phyloP scores from a whole-genome alignment of 2,888 invertebrate species.

The Caenorhabditis imperialis region DNA sequence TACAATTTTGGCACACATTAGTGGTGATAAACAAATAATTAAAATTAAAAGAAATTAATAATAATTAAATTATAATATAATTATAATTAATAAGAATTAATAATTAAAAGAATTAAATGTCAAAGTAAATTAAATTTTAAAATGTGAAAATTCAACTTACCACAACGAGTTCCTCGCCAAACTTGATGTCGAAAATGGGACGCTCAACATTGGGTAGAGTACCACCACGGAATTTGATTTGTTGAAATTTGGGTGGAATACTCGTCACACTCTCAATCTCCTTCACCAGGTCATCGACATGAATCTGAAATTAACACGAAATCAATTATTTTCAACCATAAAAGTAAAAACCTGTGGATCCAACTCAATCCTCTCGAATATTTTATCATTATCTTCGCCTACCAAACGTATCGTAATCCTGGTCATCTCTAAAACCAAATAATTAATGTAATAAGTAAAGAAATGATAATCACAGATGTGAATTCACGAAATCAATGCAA shows the following conservation, averaged over 20 bases:
- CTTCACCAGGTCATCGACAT: constrained; percentile 35
- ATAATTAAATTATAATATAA: no score
- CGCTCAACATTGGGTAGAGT: constrained; percentile 20
- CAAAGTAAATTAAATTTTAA: constrained; percentile 3
- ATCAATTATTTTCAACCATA: constrained; percentile 39
- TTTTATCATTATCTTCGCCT: constrained; percentile 35
- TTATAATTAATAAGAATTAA: no score
- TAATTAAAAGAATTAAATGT: no score
- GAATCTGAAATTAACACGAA: constrained; percentile 55
- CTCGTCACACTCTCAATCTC: constrained; percentile 36
- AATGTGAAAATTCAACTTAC: constrained; percentile 59
- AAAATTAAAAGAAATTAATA: no score
- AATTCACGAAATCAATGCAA: constrained; percentile 4
- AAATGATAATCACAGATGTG: no score
- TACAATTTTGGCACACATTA: no score
- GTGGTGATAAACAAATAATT: no score
- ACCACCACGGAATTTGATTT: constrained; percentile 42
- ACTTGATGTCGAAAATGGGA: constrained; percentile 37
- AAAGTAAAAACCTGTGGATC: constrained; percentile 53
- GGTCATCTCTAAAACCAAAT: constrained; percentile 43
- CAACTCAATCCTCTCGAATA: constrained; percentile 37
- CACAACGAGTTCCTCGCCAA: constrained; percentile 46
- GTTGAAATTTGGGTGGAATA: constrained; percentile 45
- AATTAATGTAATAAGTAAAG: constrained; percentile 42
- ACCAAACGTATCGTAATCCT: constrained; percentile 34